phyloP scores from a whole-genome alignment of 2,113 vertebrate species.

The Forbesichthys papilliferus region DNA sequence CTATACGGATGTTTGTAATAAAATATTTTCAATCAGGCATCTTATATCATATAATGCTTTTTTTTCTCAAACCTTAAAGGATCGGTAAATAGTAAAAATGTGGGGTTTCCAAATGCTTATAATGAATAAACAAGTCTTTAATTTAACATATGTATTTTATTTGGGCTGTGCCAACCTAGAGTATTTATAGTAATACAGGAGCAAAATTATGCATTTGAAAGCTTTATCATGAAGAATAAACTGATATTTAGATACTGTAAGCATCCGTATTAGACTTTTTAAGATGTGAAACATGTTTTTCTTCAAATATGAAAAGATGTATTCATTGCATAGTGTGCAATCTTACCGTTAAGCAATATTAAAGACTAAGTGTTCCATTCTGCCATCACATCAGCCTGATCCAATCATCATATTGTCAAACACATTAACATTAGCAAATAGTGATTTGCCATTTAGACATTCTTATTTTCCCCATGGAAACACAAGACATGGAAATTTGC shows the following conservation, averaged over 20 bases:
- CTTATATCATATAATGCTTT: not conserved
- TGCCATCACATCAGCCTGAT: too few species aligned
- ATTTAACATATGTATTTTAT: not conserved
- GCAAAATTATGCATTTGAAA: not conserved
- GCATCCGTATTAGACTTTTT: not conserved
- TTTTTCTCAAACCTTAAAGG: too few species aligned
- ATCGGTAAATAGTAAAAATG: not conserved
- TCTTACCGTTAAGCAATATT: too few species aligned
- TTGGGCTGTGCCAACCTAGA: not conserved
- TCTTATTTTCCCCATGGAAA: slow-evolving; percentile 4
- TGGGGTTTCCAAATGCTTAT: not conserved
- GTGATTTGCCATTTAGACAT: too few species aligned
- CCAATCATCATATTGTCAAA: too few species aligned
- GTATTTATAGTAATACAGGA: not conserved
- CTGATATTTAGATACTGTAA: not conserved
- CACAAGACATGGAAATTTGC: slow-evolving; percentile 4
- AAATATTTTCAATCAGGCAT: too few species aligned
- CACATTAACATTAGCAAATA: too few species aligned
- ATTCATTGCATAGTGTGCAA: too few species aligned
- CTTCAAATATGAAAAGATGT: too few species aligned
- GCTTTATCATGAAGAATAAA: not conserved
- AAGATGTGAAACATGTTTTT: too few species aligned
- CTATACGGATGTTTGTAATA: too few species aligned
- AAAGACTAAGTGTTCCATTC: too few species aligned
- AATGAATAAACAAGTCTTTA: not conserved